Evolutionary conservation across 2,888 invertebrate species (phyloP), one percentile per base, ranked within the genome.

Genomic region (Drosophila paranaensis): DNA sequence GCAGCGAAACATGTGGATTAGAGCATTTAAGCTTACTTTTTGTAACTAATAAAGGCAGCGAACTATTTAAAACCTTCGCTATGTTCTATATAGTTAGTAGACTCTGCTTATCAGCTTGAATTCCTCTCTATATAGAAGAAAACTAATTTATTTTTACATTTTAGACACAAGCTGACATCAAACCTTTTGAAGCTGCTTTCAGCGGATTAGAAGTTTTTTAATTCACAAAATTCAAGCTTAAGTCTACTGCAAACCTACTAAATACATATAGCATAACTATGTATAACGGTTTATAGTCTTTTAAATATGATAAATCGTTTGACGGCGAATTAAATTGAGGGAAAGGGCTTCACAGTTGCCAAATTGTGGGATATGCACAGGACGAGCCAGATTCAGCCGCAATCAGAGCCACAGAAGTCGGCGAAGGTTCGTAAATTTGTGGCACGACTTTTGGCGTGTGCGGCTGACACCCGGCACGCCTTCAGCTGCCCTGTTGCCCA

Each of bases 241-340:
- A 67, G 57, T 55, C 33, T 58, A 37, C 25, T 16, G 5, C 35
- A 35, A 25, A 25, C 2, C 10, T 3, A 6, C n/a, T 11, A 33
- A 10, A 30, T 33, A 9, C 1, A 16, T 6, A 6, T 16, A 11
- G 6, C 45, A 50, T 11, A 16, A 25, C 45, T 30, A 33, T 16
- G 13, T 13, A 20, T 43, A 55, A 56, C 46, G 53, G 81, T 78
- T 81, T 90, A 91, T 86, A 79, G 80, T 84, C 82, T 80, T 86
- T 91, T 92, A 92, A 91, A 91, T 83, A 91, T 91, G 91, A 92
- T 91, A 91, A 91, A 92, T 92, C 88, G 90, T 74, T 86, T 77
- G 79, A 89, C 87, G 84, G 87, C 85, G 8, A 81, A 58, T 74
- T 77, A 70, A 90, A 87, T 84, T 74, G 50, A 16, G 33, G 33